These are phyloP conservation scores for Dasysyrphus tricinctus DNA, from an alignment of 2,888 invertebrate genomes.

Conservation along the genomic window DNA sequence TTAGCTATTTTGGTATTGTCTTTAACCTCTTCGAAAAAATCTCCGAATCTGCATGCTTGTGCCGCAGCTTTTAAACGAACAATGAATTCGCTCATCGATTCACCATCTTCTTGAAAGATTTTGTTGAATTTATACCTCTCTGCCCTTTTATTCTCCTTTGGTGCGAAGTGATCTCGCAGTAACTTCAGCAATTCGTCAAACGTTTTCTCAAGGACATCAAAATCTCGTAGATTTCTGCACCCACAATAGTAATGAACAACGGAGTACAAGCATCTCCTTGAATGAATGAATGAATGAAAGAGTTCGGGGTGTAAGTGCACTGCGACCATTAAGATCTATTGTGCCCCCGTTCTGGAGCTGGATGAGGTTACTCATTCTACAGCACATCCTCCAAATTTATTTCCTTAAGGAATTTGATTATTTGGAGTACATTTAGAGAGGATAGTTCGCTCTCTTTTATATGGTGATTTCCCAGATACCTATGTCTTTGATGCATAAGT, in stretches of 20 bases:
- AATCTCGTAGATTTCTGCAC: background rate
- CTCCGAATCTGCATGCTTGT: background rate
- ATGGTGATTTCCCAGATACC: too few species aligned
- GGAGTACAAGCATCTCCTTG: background rate
- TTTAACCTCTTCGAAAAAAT: background rate
- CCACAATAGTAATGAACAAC: background rate
- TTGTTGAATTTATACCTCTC: background rate
- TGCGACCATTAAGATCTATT: too few species aligned
- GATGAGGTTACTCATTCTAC: too few species aligned
- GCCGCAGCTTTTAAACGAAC: background rate
- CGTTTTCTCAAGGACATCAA: background rate
- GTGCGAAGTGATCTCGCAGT: background rate
- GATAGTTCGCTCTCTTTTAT: too few species aligned
- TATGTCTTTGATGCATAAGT: too few species aligned
- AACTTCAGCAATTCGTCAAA: background rate
- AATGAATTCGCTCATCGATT: background rate
- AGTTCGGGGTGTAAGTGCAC: too few species aligned
- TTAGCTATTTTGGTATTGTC: background rate
- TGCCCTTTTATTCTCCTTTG: background rate
- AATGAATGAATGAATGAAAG: too few species aligned
- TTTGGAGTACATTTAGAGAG: too few species aligned
- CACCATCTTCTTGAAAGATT: background rate
- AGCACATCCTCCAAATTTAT: too few species aligned
- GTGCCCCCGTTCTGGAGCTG: too few species aligned
- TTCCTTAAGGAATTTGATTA: too few species aligned